Conservation (phyloP, 2,888 invertebrate genomes). For the Parnassius glacialis region DNA sequence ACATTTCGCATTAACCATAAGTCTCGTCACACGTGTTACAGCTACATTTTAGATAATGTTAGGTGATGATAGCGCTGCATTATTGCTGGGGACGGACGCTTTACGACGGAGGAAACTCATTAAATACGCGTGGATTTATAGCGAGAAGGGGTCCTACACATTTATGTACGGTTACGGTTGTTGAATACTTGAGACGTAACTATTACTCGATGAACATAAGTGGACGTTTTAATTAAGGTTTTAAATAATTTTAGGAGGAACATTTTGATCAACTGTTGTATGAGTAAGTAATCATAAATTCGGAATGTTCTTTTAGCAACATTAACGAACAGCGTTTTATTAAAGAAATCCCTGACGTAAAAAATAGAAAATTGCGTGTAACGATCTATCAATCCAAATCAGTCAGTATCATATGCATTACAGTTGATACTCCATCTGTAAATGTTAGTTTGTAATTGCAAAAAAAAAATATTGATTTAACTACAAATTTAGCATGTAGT, state of each 20-base stretch:
- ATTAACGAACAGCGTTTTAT: too few relatives aligned
- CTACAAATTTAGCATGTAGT: too few relatives aligned
- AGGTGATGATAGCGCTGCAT: slow-evolving; percentile 66
- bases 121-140: slow-evolving; percentile 73
- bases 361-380: too few relatives aligned
- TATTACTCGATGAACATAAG: slow-evolving; percentile 19
- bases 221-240: not conserved
- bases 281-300: too few relatives aligned
- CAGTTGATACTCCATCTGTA: too few relatives aligned
- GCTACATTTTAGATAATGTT: slow-evolving; percentile 57
- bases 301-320: too few relatives aligned
- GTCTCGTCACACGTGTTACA: slow-evolving; percentile 54
- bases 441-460: too few relatives aligned
- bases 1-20: slow-evolving; percentile 23
- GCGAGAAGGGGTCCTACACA: slow-evolving; percentile 49
- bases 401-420: too few relatives aligned
- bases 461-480: too few relatives aligned
- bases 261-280: too few relatives aligned
- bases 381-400: too few relatives aligned
- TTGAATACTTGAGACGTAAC: slow-evolving; percentile 25
- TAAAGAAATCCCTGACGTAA: too few relatives aligned
- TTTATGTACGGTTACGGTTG: slow-evolving; percentile 21
- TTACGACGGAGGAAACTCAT: slow-evolving; percentile 74
- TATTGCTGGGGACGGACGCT: slow-evolving; percentile 62
- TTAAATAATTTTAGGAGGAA: not conserved